A percentile compares a stretch with the other conserved stretches of the same genome.
Conservation (phyloP, 2,113 vertebrate species). For the Alligator sinensis region DNA sequence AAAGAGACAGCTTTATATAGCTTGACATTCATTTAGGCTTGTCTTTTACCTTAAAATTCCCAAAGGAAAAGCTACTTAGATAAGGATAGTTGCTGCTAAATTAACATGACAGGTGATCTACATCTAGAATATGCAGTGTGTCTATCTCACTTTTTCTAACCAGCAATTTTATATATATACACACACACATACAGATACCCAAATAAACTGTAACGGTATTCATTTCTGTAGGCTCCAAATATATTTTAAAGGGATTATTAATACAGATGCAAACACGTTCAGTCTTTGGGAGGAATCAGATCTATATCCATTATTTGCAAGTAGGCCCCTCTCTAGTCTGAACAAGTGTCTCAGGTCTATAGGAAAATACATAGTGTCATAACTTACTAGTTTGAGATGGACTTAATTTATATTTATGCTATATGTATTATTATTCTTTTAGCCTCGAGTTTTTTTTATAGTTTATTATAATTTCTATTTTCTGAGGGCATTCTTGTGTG, state of each 20-base stretch:
- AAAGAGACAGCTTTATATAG: background rate
- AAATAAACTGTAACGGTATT: background rate
- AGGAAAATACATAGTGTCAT: background rate
- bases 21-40: background rate
- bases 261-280: too few relatives aligned
- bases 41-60: background rate
- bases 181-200: rapidly evolving
- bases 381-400: too few relatives aligned
- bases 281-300: background rate
- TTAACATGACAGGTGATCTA: background rate
- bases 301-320: background rate
- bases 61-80: background rate
- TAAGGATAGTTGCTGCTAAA: background rate
- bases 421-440: too few relatives aligned
- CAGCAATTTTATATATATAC: background rate
- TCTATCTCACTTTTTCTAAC: background rate
- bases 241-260: rapidly evolving
- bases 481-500: too few relatives aligned
- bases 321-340: too few relatives aligned
- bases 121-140: background rate
- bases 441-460: too few relatives aligned
- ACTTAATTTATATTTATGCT: too few relatives aligned
- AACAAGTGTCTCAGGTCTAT: rapidly evolving
- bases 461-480: too few relatives aligned
- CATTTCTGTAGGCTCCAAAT: background rate